Evolutionary conservation across 2,113 vertebrate species (phyloP).

Genomic region (Pundamilia nyererei): DNA sequence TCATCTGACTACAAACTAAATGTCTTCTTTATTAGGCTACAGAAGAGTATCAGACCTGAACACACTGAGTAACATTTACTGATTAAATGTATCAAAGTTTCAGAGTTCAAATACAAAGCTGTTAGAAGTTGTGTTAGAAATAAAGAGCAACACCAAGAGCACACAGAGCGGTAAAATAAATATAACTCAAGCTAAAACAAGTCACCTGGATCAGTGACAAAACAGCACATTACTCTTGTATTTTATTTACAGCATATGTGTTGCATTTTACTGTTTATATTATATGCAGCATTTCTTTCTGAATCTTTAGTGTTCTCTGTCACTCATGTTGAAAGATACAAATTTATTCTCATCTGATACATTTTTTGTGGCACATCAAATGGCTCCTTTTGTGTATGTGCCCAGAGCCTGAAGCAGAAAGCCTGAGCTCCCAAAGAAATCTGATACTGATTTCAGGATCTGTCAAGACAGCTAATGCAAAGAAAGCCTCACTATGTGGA

Average conservation of each 20-base stretch:
- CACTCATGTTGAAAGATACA: neutral
- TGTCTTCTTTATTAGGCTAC: neutral
- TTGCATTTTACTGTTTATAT: neutral
- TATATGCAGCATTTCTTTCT: neutral
- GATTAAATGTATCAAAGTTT: too few relatives aligned
- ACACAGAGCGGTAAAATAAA: neutral
- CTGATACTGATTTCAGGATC: neutral
- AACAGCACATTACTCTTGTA: neutral
- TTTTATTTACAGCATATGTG: neutral
- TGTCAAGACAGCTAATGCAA: neutral
- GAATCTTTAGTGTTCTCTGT: neutral
- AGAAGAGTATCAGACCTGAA: neutral
- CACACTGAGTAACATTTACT: too few relatives aligned
- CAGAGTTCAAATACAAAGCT: neutral
- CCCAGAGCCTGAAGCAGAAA: neutral
- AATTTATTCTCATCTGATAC: neutral
- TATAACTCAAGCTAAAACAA: neutral
- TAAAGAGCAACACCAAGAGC: neutral
- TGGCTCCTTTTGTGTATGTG: neutral
- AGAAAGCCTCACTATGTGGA: neutral
- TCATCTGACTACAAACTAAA: neutral
- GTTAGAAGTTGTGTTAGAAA: neutral
- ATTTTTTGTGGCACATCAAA: neutral
- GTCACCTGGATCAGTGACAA: neutral
- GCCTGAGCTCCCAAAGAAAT: neutral